Evolutionary conservation across 92 coral and sea anemone species (phyloP), one percentile per base, ranked within the genome.

Genomic region (Zoanthus solanderi): DNA sequence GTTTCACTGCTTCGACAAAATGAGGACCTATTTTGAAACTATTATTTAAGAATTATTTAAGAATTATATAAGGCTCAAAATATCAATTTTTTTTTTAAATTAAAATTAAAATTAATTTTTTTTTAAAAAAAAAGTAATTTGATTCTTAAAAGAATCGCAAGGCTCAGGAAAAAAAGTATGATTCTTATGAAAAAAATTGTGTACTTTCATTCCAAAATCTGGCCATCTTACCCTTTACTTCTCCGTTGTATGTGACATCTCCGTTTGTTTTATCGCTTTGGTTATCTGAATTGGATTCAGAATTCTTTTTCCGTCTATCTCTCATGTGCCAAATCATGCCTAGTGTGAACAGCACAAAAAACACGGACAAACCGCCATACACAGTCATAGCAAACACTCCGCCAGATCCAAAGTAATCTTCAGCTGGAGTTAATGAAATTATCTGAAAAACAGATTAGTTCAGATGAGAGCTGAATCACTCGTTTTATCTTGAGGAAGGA

Each of bases 391-490:
- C 96, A 76, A 97, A 97, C 79, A 97, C 96, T 34, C 99, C 99
- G 13, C 99, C 98, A 71, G 98, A 95, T 10, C 99, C 99, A 83
- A 97, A 97, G 85, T 97, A 97, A 78, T 97, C 98, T 50, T 97
- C 97, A 5, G 97, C 98, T 18, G 92, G 44, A 13, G 48, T 53
- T 46, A 32, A 0, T 67, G 50, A 72, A 73, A 73, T 80, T n/a
- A 80, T 46, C 85, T 80, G 75, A 76, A 82, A 56, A 54, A 0
- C 32, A 2, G 2, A 13, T 28, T 14, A 6, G 11, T 16, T 65
- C 30, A 57, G 67, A 15, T 47, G 42, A 47, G 45, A 50, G 52
- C 4, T 47, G 52, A 47, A 47, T 4, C 12, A 50, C 5, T 50
- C 56, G 5, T 7, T 50, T 50, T 11, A 0, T 50, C 56, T 5